These are phyloP conservation scores for Astur gentilis DNA, from an alignment of 2,113 vertebrate species.

Conservation along the genomic window DNA sequence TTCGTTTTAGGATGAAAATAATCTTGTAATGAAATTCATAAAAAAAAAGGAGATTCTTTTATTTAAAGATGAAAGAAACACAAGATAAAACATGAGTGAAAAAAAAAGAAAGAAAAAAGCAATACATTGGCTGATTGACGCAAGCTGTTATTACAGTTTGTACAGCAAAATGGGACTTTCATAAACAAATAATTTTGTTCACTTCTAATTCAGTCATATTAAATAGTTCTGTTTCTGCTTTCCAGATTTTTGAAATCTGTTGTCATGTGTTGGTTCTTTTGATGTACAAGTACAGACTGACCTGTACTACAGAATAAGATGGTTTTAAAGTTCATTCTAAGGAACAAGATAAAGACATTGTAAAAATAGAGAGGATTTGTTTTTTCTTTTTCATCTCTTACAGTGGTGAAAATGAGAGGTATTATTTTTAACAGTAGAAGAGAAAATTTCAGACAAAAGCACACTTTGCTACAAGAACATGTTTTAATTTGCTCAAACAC, in stretches of 20 bases:
- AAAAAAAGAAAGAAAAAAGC: neutral
- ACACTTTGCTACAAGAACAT: neutral
- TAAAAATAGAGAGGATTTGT: neutral
- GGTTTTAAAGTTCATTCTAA: neutral
- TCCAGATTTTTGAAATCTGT: neutral
- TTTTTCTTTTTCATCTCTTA: neutral
- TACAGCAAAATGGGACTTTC: neutral
- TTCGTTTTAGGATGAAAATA: neutral
- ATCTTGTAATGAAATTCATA: neutral
- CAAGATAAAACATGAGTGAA: neutral
- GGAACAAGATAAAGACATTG: neutral
- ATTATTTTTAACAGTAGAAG: neutral
- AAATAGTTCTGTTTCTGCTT: neutral
- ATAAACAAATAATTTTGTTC: neutral
- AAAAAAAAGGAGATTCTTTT: accelerated
- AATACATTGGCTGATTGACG: neutral
- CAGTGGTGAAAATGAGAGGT: neutral
- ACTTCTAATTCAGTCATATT: neutral
- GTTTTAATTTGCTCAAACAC: neutral
- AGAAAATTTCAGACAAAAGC: neutral
- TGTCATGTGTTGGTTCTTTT: neutral
- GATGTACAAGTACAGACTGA: neutral
- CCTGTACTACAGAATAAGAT: neutral
- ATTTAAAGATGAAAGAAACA: neutral
- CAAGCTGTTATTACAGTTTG: neutral